Evolutionary conservation across 2,113 vertebrate species (phyloP), one percentile per base, ranked within the genome.

Genomic region (Bos javanicus): DNA sequence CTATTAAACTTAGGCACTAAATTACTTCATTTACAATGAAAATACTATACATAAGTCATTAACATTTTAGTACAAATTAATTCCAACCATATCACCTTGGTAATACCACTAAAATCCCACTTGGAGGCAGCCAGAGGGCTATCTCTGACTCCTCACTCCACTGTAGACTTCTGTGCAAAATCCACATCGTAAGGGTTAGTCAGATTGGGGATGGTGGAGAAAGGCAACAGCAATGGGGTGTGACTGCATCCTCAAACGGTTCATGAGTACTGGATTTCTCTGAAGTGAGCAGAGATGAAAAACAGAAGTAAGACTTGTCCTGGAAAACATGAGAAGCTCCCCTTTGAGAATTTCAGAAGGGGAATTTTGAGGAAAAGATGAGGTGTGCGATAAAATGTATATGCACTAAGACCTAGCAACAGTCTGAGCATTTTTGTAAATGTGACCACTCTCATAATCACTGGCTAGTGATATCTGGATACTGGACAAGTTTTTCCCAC

Each of bases 61-160:
- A 86, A 93, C 21, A 26, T 81, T 92, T 97, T 93, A 95, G 86
- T 81, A 60, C 36, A 92, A 93, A 74, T 91, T 90, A 96, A 30
- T 67, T 90, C 86, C 43, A 86, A 82, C 13, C 7, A 54, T 82
- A 81, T 76, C 33, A 83, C 62, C 36, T 86, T 71, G 36, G 33
- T 48, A 78, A 87, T 71, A 83, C 33, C 33, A 67, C 16, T 56
- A 87, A 88, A 94, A 36, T 52, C 86, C 21, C 33, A 59, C 25
- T 12, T 93, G 39, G 21, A 95, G 26, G 52, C 62, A 28, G 52
- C 14, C n/a, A 87, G 81, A 90, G 30, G 15, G 48, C 43, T 78
- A 13, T 52, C 9, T 83, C 26, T 6, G n/a, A 87, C 17, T 74
- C 12, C 30, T 57, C 25, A 23, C 1, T 57, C 26, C 57, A n/a